Evolutionary conservation across 2,113 vertebrate species (phyloP).

Genomic region (Columba livia): DNA sequence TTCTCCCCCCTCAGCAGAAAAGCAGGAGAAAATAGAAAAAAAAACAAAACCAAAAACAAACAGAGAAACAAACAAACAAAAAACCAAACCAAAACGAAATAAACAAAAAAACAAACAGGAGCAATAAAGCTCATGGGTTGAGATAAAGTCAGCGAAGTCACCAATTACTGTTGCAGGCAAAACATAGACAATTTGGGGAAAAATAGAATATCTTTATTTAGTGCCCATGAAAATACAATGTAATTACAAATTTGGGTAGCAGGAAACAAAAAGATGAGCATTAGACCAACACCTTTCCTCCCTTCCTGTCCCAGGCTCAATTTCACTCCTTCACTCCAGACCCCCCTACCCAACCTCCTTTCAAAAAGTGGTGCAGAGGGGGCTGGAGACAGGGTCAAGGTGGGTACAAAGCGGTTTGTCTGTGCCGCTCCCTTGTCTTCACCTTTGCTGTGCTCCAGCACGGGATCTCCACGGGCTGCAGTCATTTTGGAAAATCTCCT

Average conservation of each 20-base stretch:
- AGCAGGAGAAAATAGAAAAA: not conserved
- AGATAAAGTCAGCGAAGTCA: not conserved
- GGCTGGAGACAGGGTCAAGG: not conserved
- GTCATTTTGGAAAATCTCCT: not conserved
- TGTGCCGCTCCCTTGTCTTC: not conserved
- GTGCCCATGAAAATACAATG: not conserved
- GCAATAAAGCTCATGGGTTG: fast-evolving
- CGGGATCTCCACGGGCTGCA: not conserved
- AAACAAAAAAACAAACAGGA: too few species aligned
- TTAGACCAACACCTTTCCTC: not conserved
- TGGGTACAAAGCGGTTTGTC: not conserved
- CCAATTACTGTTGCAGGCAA: not conserved
- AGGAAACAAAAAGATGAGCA: not conserved
- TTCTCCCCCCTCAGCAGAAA: not conserved
- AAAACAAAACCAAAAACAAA: not conserved
- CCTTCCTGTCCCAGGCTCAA: not conserved
- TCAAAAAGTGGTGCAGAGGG: not conserved
- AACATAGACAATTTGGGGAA: not conserved
- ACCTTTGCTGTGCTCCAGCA: not conserved
- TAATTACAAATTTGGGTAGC: not conserved
- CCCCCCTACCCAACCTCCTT: fast-evolving
- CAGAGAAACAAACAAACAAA: too few species aligned
- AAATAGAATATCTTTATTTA: not conserved
- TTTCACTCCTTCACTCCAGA: not conserved
- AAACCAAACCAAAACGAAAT: too few species aligned